Evolutionary conservation across 2,113 vertebrate genomes (phyloP).

Genomic region (Gadus macrocephalus): DNA sequence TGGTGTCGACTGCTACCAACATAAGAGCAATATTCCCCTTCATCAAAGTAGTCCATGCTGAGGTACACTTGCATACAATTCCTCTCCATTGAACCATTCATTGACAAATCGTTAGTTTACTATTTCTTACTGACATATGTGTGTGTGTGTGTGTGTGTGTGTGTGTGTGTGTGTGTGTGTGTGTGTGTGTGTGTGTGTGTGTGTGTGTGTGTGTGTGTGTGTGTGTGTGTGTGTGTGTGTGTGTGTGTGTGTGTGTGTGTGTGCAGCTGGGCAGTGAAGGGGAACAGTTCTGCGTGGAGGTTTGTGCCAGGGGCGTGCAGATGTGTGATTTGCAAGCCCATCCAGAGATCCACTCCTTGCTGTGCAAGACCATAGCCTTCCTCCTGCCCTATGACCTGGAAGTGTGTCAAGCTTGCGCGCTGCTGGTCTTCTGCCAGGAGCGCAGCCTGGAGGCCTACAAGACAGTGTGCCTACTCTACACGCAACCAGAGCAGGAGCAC

Average conservation of each 20-base stretch:
- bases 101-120: neutral
- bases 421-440: constrained; percentile 92
- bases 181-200: no score
- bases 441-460: constrained; percentile 87
- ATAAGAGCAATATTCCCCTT: constrained; percentile 95
- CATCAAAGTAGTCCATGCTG: constrained; percentile 92
- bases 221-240: neutral
- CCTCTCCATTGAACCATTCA: neutral
- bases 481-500: constrained; percentile 87
- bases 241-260: constrained; percentile 31
- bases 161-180: neutral
- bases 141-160: no score
- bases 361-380: constrained; percentile 93
- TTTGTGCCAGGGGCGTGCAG: constrained; percentile 90
- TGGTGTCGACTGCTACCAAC: constrained; percentile 87
- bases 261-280: constrained; percentile 80
- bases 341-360: constrained; percentile 82
- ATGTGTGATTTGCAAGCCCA: constrained; percentile 85
- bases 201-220: no score
- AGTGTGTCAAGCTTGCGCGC: constrained; percentile 89
- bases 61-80: constrained; percentile 72
- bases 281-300: constrained; percentile 89
- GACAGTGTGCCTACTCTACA: constrained; percentile 88
- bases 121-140: neutral
- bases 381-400: constrained; percentile 93